A percentile compares a stretch with the other conserved stretches of the same genome.
These are phyloP conservation scores for Centropus unirufus DNA, from an alignment of 2,113 vertebrate genomes.

Conservation along the genomic window DNA sequence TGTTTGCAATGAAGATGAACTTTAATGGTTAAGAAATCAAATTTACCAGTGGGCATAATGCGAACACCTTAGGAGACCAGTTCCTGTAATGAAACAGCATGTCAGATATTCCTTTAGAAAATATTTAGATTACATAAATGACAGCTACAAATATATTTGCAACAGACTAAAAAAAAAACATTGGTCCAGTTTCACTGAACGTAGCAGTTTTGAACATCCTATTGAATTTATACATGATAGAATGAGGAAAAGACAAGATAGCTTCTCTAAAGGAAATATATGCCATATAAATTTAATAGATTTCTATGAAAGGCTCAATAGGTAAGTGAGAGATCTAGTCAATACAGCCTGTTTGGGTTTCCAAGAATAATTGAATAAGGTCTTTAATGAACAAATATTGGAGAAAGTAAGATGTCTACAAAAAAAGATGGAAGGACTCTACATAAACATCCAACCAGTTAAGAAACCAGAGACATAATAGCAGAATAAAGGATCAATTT, in stretches of 20 bases:
- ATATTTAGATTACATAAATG: neutral
- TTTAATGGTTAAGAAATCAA: neutral
- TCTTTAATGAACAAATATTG: neutral
- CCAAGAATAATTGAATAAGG: neutral
- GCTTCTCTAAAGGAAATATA: neutral
- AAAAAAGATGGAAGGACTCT: neutral
- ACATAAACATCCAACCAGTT: neutral
- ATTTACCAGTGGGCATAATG: neutral
- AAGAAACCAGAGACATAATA: neutral
- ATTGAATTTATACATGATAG: neutral
- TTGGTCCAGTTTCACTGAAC: neutral
- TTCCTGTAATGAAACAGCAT: neutral
- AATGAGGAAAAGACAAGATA: neutral
- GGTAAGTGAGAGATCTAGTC: neutral
- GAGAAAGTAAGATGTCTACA: neutral
- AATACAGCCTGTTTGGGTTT: neutral
- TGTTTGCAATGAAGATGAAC: neutral
- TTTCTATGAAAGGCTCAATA: neutral
- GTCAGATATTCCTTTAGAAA: neutral
- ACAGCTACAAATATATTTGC: slow-evolving; percentile 4
- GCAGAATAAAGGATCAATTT: neutral
- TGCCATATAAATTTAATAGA: neutral
- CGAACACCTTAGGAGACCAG: neutral
- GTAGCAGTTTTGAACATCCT: neutral
- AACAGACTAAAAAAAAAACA: neutral